Evolutionary conservation across 2,113 vertebrate genomes (phyloP).

Genomic region (Ciconia boyciana): DNA sequence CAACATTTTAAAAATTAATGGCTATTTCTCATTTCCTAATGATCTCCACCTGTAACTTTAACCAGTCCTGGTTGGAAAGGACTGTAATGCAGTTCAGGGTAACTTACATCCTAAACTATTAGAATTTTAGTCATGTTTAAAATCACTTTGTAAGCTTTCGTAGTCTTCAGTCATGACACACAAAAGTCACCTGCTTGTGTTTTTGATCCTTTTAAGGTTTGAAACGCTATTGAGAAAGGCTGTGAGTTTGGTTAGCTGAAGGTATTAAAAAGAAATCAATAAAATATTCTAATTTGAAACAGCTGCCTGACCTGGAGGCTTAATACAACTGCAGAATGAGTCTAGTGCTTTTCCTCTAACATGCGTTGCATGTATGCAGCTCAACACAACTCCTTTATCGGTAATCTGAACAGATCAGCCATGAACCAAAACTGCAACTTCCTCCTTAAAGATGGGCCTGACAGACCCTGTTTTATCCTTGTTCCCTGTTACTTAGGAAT

Average conservation of each 20-base stretch:
- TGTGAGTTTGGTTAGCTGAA: not conserved
- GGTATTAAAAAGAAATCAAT: constrained; percentile 30
- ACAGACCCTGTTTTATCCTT: not conserved
- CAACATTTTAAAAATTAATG: constrained; percentile 47
- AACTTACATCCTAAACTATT: not conserved
- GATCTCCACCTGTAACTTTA: not conserved
- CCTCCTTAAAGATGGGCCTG: not conserved
- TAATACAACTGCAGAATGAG: not conserved
- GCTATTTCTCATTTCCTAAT: not conserved
- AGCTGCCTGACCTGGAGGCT: not conserved
- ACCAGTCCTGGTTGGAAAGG: not conserved
- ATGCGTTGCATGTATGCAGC: not conserved
- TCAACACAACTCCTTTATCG: fast-evolving
- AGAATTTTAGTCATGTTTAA: not conserved
- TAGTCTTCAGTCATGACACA: not conserved
- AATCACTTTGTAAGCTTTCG: not conserved
- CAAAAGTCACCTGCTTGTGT: not conserved
- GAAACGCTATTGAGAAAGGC: not conserved
- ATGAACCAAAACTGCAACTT: not conserved
- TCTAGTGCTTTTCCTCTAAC: not conserved
- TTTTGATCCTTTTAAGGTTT: not conserved
- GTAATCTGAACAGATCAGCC: not conserved
- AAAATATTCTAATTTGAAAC: not conserved
- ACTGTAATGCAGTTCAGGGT: not conserved
- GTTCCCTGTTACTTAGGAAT: not conserved